Percentiles rank a stretch among this genome's conserved stretches.
Conservation (phyloP, 2,888 invertebrate genomes). For the Enchytraeus crypticus region DNA sequence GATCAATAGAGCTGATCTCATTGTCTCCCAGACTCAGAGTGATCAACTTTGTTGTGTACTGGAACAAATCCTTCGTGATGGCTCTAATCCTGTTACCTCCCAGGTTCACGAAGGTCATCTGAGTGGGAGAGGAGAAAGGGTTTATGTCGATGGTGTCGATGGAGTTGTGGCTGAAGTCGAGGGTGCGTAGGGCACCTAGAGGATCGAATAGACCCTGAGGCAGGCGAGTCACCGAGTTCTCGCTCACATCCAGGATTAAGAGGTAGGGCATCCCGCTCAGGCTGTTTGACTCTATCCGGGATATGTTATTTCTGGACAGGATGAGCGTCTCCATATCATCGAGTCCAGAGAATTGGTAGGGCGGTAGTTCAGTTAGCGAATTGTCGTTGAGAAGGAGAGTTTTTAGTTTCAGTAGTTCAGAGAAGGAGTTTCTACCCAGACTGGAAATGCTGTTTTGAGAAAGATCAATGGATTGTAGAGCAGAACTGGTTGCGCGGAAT, state of each 20-base stretch:
- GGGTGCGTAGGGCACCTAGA: neutral
- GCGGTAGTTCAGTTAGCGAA: conserved; percentile 2
- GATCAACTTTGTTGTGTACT: neutral
- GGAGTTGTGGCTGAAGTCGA: conserved; percentile 6
- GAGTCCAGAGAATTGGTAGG: neutral
- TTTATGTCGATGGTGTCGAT: neutral
- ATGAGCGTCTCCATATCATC: neutral
- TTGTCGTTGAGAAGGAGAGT: conserved; percentile 3
- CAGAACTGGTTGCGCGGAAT: neutral
- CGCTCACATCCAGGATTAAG: neutral
- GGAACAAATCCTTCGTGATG: neutral
- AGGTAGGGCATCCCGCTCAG: conserved; percentile 4
- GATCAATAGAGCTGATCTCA: neutral
- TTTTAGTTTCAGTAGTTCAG: neutral
- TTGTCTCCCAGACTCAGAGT: neutral
- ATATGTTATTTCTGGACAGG: conserved; percentile 2
- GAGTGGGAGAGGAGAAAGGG: conserved; percentile 3
- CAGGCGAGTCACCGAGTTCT: neutral
- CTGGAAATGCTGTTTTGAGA: conserved; percentile 2
- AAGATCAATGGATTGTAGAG: neutral
- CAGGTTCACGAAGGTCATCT: neutral
- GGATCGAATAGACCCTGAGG: conserved; percentile 5
- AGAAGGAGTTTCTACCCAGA: neutral
- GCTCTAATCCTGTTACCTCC: neutral
- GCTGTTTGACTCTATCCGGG: neutral